Base-by-base conservation (phyloP, 2,797 vertebrate genomes). In the Kryptolebias ocellatus region DNA sequence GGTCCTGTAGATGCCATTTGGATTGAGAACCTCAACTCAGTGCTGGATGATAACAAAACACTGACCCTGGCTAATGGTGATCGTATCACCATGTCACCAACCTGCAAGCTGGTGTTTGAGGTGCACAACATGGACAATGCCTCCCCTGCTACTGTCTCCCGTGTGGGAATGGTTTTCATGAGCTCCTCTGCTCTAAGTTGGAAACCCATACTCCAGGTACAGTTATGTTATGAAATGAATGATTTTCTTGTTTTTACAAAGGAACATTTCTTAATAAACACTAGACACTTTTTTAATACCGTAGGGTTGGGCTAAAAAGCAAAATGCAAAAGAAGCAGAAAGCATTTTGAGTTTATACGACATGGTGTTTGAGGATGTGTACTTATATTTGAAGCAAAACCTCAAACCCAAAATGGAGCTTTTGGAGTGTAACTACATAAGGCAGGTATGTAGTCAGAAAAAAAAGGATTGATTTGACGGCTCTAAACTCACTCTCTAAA, bases 1-100 rank as follows among this genome's bases (percentile, higher is more conserved):
- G 96, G 96, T 12, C 96, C 96, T 2, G 96, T 98, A 29, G 96
- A 98, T 37, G 96, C 96, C 65, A 96, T 97, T 84, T 98, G 97
- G 96, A 98, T 98, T 78, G 96, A 98, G 82, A 98, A 97, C 67
- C 93, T 98, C 59, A 97, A 97, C 89, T 98, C 96, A 0, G 96
- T 98, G 58, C 84, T 98, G 83, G 96, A 98, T 87, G 97, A 98
- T 83, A 98, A 97, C 80, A 96, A 93, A 91, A 97, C 96, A 3
- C 90, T 98, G 31, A 98, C 97, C 0, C 83, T 98, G 52, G 96
- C 96, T 37, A 98, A 98, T 4, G 96, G 96, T 0, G 96, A 98
- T 76, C 95, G 96, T 7, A 97, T 98, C 77, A 94, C 95, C 47
- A 97, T 98, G 96, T 94, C 96, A 0, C 95, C 96, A 50, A 93